These are phyloP conservation scores for Rhinoptilus africanus DNA, from an alignment of 2,113 vertebrate species.

Conservation along the genomic window DNA sequence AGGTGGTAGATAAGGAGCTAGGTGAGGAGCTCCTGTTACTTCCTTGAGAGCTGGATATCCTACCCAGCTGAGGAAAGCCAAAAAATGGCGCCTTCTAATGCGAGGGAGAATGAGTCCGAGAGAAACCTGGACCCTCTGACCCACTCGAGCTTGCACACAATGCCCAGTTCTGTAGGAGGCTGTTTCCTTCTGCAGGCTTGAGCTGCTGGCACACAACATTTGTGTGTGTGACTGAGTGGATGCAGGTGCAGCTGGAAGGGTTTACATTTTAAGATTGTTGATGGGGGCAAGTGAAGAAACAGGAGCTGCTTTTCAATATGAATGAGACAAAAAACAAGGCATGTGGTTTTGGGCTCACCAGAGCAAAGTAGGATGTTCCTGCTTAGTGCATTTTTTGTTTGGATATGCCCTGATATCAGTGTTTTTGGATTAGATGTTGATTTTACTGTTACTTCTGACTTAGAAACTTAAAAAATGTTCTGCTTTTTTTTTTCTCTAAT, in stretches of 20 bases:
- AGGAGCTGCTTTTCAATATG: background rate
- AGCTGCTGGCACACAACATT: background rate
- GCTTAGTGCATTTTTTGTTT: background rate
- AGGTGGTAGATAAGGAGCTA: too few species aligned
- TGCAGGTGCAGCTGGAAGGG: background rate
- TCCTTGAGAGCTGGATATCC: background rate
- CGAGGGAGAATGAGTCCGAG: background rate
- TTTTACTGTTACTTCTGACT: background rate
- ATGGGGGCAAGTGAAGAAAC: background rate
- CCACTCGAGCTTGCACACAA: rapidly evolving
- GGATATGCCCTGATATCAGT: background rate
- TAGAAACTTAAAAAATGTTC: background rate
- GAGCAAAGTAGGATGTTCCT: background rate
- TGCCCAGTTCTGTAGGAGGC: background rate
- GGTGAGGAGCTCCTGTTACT: background rate
- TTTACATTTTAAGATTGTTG: background rate
- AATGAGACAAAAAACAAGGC: background rate
- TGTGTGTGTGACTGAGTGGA: background rate
- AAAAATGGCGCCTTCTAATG: background rate
- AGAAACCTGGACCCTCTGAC: background rate
- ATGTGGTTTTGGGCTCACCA: background rate
- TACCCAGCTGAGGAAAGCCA: background rate
- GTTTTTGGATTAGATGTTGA: background rate
- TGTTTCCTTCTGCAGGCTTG: background rate
- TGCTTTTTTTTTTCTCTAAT: background rate